A percentile compares a stretch with the other conserved stretches of the same genome.
Conservation (phyloP, 2,797 vertebrate genomes). For the Diplodus sargus region DNA sequence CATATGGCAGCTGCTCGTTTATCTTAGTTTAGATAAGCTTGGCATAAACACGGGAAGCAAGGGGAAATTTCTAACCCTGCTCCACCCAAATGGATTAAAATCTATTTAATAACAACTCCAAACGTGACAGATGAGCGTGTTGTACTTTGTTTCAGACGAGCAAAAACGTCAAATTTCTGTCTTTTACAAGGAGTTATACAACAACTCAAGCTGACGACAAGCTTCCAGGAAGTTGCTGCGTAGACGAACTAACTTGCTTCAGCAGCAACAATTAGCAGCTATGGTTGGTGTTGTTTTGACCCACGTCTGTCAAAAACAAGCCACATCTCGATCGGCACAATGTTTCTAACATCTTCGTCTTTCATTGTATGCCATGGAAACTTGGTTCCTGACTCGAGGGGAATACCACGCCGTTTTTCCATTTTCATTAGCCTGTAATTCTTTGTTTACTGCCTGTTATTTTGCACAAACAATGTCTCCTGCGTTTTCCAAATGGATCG, state of each 20-base stretch:
- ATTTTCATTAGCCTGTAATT: slow-evolving; percentile 13
- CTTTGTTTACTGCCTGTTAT: slow-evolving; percentile 31
- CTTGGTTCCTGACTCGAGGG: slow-evolving; percentile 4
- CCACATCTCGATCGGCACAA: background rate
- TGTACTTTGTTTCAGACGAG: background rate
- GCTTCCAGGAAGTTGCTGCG: background rate
- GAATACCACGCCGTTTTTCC: slow-evolving; percentile 26
- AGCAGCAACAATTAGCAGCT: too few species aligned
- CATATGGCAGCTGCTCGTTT: background rate
- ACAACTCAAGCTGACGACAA: background rate
- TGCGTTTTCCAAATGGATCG: slow-evolving; percentile 13
- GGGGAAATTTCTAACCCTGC: background rate
- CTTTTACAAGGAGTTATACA: background rate
- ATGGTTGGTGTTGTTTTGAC: too few species aligned
- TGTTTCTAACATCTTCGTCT: background rate
- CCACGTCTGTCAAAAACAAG: background rate
- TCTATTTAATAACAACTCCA: background rate
- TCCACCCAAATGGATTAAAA: background rate
- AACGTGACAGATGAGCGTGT: background rate
- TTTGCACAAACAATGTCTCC: slow-evolving; percentile 14
- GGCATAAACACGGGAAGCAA: background rate
- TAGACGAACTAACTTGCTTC: too few species aligned
- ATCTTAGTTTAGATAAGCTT: background rate
- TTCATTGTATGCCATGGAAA: slow-evolving; percentile 8
- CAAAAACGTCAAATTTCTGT: background rate